phyloP scores from a whole-genome alignment of 2,797 vertebrate genomes.

The Adelosebastes latens region DNA sequence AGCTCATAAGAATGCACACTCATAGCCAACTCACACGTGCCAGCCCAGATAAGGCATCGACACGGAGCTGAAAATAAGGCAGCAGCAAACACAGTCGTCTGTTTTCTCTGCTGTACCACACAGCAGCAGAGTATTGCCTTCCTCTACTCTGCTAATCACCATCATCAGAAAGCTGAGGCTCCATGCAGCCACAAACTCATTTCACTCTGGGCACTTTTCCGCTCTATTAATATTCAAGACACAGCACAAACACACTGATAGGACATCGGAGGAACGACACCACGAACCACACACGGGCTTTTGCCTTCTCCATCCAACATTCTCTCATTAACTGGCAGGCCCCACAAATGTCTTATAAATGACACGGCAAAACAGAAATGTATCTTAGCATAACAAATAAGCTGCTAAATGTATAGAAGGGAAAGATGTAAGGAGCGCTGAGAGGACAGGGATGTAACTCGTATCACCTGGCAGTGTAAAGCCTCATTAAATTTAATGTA shows the following conservation, averaged over 20 bases:
- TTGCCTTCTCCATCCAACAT: not conserved
- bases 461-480: constrained; percentile 42
- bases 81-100: constrained; percentile 6
- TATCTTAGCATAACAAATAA: not conserved
- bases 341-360: not conserved
- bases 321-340: constrained; percentile 17
- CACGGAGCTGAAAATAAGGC: constrained; percentile 10
- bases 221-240: constrained; percentile 62
- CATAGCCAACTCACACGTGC: not conserved
- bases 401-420: not conserved
- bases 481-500: constrained; percentile 71
- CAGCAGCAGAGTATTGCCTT: constrained; percentile 14
- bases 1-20: not conserved
- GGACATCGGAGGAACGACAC: constrained; percentile 24
- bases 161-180: constrained; percentile 41
- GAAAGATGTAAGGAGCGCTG: not conserved
- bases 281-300: not conserved
- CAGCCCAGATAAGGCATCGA: not conserved
- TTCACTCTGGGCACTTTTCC: constrained; percentile 51
- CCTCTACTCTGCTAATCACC: constrained; percentile 40
- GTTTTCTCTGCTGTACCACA: constrained; percentile 7
- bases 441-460: constrained; percentile 7
- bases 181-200: constrained; percentile 44
- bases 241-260: constrained; percentile 37
- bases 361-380: not conserved